Evolutionary conservation across 2,797 vertebrate species (phyloP), one percentile per base, ranked within the genome.

Genomic region (Xenentodon cancila): DNA sequence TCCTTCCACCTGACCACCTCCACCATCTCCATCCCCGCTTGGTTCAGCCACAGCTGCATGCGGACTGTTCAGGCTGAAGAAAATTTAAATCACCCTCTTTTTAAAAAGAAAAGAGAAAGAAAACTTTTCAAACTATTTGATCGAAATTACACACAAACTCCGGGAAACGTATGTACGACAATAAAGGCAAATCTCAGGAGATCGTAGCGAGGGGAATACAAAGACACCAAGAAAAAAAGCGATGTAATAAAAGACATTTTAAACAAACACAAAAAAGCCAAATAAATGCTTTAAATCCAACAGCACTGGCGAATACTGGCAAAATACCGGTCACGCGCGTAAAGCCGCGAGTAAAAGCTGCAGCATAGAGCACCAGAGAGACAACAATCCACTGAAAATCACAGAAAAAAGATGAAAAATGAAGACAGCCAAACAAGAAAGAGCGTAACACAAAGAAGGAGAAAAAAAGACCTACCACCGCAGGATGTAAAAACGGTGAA

Each of bases 391-490:
- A 11, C 34, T 13, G 34, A 37, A 37, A 37, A 11, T 37, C 9
- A 37, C 34, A 37, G 34, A 37, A 9, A 37, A 12, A 37, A 37
- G 34, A 13, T 37, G 9, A 12, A 11, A 37, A 37, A 37, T 32
- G 32, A 37, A 2, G 49, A 6, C 19, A 18, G 43, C 46, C 16
- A 2, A 8, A 30, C 1, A 67, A 60, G 43, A 56, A 56, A 56
- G 2, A 53, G 9, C 44, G 9, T 7, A 34, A 11, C 32, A 34
- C 7, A 1, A 34, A 34, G 9, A 3, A 1, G 50, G n/a, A 25
- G 32, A 37, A 53, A 3, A 16, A 47, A 8, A 59, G 59, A 84
- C 81, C 81, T 84, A 53, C 84, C 64, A 34, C 7, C 7, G 32
- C 32, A 34, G 50, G 51, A 62, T 65, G 48, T 1, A 60, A 74